A percentile compares a stretch with the other conserved stretches of the same genome.
These are phyloP conservation scores for Crax fasciolata DNA, from an alignment of 2,797 vertebrate species.

Conservation along the genomic window DNA sequence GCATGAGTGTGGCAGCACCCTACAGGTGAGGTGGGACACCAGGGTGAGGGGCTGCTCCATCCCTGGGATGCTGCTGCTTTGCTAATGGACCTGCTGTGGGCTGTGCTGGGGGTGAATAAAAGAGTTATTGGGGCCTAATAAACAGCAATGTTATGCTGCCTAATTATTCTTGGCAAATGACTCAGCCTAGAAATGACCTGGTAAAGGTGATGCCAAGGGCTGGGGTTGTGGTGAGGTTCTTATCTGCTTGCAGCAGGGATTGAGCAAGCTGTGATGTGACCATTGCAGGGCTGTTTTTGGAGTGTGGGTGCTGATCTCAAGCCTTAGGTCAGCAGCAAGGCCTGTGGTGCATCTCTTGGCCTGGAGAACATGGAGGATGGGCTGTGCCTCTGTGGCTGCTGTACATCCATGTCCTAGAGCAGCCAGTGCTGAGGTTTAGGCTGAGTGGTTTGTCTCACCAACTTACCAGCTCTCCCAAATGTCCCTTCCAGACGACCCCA, in stretches of 20 bases:
- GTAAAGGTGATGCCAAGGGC: no score
- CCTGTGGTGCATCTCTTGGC: neutral
- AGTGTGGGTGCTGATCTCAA: fast-evolving
- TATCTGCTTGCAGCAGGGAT: neutral
- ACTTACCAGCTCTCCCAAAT: neutral
- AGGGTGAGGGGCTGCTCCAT: neutral
- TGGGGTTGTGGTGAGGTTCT: neutral
- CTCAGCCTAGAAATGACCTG: neutral
- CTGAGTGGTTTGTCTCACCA: neutral
- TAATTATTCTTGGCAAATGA: fast-evolving
- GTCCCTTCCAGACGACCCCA: neutral
- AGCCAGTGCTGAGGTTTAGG: neutral
- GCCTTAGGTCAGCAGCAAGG: no score
- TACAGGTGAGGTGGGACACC: neutral
- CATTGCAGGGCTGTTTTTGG: neutral
- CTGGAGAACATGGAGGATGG: neutral
- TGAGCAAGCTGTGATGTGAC: neutral
- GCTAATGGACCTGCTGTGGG: neutral
- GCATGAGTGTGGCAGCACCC: neutral
- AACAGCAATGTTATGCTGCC: fast-evolving
- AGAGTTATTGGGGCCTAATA: fast-evolving
- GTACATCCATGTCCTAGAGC: no score
- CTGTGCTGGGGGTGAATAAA: neutral
- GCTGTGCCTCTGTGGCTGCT: neutral
- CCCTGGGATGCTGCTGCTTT: fast-evolving